phyloP scores from a whole-genome alignment of 1,140 invertebrate species.

The Calliphora vicina region DNA sequence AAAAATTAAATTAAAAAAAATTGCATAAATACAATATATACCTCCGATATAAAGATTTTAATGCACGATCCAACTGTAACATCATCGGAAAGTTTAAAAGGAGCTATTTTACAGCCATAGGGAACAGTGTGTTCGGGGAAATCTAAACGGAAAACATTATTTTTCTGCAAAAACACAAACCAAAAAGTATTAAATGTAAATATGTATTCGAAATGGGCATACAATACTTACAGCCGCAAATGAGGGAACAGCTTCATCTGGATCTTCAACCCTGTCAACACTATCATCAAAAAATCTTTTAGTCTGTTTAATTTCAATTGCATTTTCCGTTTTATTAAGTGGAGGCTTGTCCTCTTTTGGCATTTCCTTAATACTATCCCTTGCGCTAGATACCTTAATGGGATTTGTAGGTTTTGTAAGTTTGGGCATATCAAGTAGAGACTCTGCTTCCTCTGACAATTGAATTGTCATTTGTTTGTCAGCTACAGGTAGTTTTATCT shows the following conservation, averaged over 20 bases:
- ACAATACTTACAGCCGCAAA: slow-evolving; percentile 43
- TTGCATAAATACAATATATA: background rate
- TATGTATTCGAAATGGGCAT: background rate
- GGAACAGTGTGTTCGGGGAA: slow-evolving; percentile 47
- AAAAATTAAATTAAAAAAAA: background rate
- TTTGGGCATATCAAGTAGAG: background rate
- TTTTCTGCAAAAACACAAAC: slow-evolving; percentile 38
- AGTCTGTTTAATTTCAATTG: background rate
- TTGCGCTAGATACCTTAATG: background rate
- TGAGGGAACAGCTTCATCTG: slow-evolving; percentile 45
- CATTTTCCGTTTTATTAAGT: background rate
- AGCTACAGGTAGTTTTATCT: background rate
- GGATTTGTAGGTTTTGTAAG: background rate
- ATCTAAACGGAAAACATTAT: slow-evolving; percentile 44
- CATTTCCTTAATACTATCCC: background rate
- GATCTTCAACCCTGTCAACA: background rate
- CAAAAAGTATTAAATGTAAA: background rate
- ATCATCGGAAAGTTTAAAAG: slow-evolving; percentile 33
- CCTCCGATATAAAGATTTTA: slow-evolving; percentile 41
- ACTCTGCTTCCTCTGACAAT: background rate
- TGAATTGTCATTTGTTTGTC: background rate
- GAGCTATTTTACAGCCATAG: slow-evolving; percentile 37
- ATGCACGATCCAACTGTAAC: slow-evolving; percentile 8
- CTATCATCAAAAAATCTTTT: background rate
- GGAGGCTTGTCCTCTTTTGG: background rate